Base-by-base conservation (phyloP, 1,140 invertebrate species). In the Teleogryllus occipitalis region DNA sequence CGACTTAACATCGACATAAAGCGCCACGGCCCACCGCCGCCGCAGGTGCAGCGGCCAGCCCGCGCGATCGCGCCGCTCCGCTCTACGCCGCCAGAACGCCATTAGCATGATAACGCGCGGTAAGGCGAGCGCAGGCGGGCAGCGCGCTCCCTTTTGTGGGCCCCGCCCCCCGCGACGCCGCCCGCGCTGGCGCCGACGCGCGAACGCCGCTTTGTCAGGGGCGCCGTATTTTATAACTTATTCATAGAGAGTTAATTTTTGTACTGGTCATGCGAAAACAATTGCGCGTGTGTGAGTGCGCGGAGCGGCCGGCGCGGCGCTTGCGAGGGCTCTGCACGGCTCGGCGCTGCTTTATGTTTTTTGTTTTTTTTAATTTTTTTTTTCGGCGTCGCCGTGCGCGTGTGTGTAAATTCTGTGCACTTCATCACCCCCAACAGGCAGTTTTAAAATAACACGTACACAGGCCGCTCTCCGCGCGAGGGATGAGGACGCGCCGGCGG, bases 201-300 rank as follows among this genome's bases (percentile, higher is more conserved):
- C 27, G 1, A 39, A 39, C 27, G 27, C 18, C 54, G 54, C 54
- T 3, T 65, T 65, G 54, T 65, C 54, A 7, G 54, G 10, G 54
- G 18, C 54, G 54, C 54, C 54, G 54, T 65, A 65, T 65, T 65
- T 65, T 65, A 65, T 65, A 65, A 65, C 54, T 65, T 65, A 65
- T 65, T 65, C 54, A 65, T 65, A 65, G 54, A 65, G 54, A 65
- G 54, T 65, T 65, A 65, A 65, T 65, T 65, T 65, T 65, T 65
- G 54, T 65, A 65, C 54, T 65, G 54, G 54, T 65, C 54, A 54
- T 65, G 54, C 54, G 54, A 65, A 65, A 65, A 65, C 54, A 65
- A 65, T 65, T 65, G 54, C 10, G 54, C 54, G 54, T 7, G 54
- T 65, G 54, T 65, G 54, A 10, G 54, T 65, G 54, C 18, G 54